phyloP scores from a whole-genome alignment of 2,797 vertebrate genomes.

The Smutsia gigantea region DNA sequence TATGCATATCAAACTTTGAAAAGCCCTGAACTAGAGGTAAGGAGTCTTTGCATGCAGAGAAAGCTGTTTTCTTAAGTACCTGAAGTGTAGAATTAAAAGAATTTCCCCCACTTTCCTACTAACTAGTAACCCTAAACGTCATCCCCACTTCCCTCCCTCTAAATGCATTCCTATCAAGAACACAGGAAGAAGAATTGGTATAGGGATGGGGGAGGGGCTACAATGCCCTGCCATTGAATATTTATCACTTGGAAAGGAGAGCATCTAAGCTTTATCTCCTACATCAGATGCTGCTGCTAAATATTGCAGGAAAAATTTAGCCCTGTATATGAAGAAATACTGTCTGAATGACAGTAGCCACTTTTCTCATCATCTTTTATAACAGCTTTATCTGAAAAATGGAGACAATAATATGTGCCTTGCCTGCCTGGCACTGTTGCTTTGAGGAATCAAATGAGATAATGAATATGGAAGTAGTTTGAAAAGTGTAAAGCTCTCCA shows the following conservation, averaged over 20 bases:
- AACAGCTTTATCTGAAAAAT: constrained; percentile 67
- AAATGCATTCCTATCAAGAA: neutral
- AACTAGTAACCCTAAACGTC: neutral
- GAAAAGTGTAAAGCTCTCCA: constrained; percentile 28
- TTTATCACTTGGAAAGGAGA: neutral
- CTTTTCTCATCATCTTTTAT: constrained; percentile 69
- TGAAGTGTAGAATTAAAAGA: constrained; percentile 3
- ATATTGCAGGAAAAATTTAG: constrained; percentile 29
- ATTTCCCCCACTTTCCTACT: neutral
- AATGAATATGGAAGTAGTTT: constrained; percentile 56
- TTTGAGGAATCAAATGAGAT: constrained; percentile 47
- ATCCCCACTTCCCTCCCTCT: neutral
- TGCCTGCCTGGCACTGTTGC: neutral
- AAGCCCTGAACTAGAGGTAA: neutral
- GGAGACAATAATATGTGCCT: constrained; percentile 40
- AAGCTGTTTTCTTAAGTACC: neutral
- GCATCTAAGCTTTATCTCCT: neutral
- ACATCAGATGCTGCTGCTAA: constrained; percentile 33
- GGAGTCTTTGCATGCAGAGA: neutral
- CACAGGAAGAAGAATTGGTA: neutral
- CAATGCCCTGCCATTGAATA: neutral
- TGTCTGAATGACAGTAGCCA: constrained; percentile 50
- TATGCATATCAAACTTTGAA: neutral
- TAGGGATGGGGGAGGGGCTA: neutral
- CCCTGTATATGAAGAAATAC: constrained; percentile 19